Evolutionary conservation across 2,797 vertebrate species (phyloP).

Genomic region (Emydoidea blandingii): DNA sequence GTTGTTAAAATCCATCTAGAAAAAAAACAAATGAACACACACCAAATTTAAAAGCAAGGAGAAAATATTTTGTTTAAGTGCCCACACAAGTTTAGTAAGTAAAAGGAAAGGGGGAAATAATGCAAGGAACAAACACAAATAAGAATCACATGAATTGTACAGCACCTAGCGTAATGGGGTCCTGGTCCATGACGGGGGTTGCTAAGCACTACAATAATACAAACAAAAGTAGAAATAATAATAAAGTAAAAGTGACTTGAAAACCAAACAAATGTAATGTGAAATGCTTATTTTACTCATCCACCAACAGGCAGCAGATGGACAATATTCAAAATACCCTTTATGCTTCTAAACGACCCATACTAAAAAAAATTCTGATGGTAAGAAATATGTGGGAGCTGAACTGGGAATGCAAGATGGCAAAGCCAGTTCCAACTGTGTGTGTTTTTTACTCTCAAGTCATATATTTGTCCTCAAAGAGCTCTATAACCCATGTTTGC

Average conservation of each 20-base stretch:
- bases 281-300: not conserved
- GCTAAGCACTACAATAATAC: not conserved
- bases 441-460: not conserved
- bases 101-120: slow-evolving; percentile 30
- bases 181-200: not conserved
- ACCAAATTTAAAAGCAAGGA: not conserved
- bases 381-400: not conserved
- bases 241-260: not conserved
- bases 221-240: not conserved
- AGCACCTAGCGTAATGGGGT: not conserved
- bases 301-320: not conserved
- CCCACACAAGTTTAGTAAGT: not conserved
- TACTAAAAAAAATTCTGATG: not conserved
- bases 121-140: not conserved
- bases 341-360: not conserved
- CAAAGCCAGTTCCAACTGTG: not conserved
- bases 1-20: slow-evolving; percentile 18
- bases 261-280: not conserved
- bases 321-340: not conserved
- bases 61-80: not conserved
- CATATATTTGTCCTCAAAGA: not conserved
- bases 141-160: not conserved
- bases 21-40: not conserved
- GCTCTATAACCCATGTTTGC: not conserved
- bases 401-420: not conserved